Evolutionary conservation across 2,888 invertebrate genomes (phyloP), one percentile per base, ranked within the genome.

Genomic region (Drosophila sordidapex): DNA sequence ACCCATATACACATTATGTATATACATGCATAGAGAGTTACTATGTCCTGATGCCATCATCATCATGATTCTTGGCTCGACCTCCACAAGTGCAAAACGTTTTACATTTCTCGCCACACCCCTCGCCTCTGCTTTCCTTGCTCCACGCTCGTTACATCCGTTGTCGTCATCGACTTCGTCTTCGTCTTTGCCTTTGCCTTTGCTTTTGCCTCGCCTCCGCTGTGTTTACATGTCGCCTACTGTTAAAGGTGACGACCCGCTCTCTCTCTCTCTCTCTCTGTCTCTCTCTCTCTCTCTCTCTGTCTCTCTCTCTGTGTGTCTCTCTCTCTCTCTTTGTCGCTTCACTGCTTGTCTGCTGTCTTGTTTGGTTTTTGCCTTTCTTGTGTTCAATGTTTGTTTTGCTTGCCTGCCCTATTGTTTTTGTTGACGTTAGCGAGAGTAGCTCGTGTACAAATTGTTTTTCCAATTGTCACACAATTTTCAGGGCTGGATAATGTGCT

Each of bases 221-320:
- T 64, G 69, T 85, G 88, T 79, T 83, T 81, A 87, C 88, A 87
- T 72, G 71, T 76, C 81, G 83, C 86, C 84, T 85, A 79, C 86
- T 83, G 82, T 71, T 88, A 82, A 83, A 83, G 84, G 88, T 88
- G 88, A 71, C 65, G 86, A 85, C 81, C 83, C 73, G 56, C 43
- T 60, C 70, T 64, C 70, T 69, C 13, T 53, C 57, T 49, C 62
- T 35, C 54, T 52, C 51, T 61, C 63, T 58, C 10, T 21, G 21
- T 38, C 53, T 56, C 51, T 56, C 51, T 49, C 66, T 48, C 57
- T 52, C 59, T 63, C 60, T 62, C n/a, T 21, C 27, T 27, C 27
- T 27, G 3, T 27, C 3, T 27, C 25, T 25, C 25, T 25, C 2
- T 25, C 25, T 2, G 21, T 21, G 21, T 21, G 21, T 38, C 53